Evolutionary conservation across 1,140 invertebrate genomes (phyloP).

Genomic region (Eriocheir sinensis): DNA sequence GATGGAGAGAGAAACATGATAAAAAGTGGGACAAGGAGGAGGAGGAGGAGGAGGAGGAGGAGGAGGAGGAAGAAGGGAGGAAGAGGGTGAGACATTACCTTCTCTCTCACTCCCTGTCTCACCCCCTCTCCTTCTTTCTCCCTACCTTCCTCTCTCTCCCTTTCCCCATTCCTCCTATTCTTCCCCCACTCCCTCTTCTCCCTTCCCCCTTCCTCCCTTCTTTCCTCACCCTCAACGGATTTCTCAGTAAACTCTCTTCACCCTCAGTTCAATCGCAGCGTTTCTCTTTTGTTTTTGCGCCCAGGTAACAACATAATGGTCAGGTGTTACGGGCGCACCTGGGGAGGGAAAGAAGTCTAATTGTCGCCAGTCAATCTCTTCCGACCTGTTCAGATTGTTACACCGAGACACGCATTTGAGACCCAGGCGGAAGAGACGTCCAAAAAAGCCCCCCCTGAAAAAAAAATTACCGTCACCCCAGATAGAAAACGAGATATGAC

Average conservation of each 20-base stretch:
- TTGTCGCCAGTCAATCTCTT: not conserved
- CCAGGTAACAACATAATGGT: not conserved
- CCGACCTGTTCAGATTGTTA: not conserved
- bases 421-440: too few relatives aligned
- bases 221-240: not conserved
- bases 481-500: too few relatives aligned
- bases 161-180: not conserved
- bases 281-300: constrained; percentile 24
- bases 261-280: not conserved
- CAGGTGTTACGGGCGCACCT: not conserved
- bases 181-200: not conserved
- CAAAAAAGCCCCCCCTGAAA: too few relatives aligned
- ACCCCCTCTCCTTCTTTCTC: not conserved
- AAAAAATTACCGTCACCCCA: too few relatives aligned
- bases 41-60: constrained; percentile 10
- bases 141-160: constrained; percentile 11
- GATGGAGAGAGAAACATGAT: not conserved
- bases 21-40: constrained; percentile 17
- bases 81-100: not conserved
- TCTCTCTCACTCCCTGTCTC: not conserved
- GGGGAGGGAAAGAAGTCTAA: not conserved
- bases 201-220: constrained; percentile 29
- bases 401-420: not conserved
- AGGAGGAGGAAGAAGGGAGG: not conserved
- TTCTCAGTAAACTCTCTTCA: not conserved